Conservation (phyloP, 1,140 invertebrate species). For the Drosophila insularis region DNA sequence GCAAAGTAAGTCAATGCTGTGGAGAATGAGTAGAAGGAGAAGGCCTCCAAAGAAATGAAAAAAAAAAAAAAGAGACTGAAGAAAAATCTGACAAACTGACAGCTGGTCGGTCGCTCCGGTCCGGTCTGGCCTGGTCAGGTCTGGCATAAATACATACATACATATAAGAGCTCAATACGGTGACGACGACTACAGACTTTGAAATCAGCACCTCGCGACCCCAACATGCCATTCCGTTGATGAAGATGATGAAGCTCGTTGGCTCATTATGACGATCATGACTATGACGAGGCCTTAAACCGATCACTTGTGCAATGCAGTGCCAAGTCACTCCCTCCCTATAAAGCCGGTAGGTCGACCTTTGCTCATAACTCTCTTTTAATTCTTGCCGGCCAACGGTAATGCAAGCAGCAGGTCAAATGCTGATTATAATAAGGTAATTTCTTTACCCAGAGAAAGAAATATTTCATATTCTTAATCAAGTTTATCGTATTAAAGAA, state of each 20-base stretch:
- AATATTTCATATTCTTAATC: no score
- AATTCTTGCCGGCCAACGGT: constrained; percentile 15
- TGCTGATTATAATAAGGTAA: constrained; percentile 22
- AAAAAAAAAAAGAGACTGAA: constrained; percentile 13
- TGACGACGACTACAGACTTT: constrained; percentile 22
- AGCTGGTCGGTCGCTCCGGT: constrained; percentile 57
- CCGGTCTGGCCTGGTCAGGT: constrained; percentile 61
- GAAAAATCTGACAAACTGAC: constrained; percentile 44
- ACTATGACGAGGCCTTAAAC: constrained; percentile 50
- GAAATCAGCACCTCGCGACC: constrained; percentile 49
- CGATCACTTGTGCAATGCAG: constrained; percentile 41
- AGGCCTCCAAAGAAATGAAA: constrained; percentile 31
- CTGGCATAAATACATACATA: constrained; percentile 22
- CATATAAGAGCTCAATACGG: constrained; percentile 26
- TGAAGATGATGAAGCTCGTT: constrained; percentile 24
- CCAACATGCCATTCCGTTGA: constrained; percentile 26
- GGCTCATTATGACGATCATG: constrained; percentile 22
- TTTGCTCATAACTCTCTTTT: constrained; percentile 39
- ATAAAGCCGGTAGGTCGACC: constrained; percentile 42
- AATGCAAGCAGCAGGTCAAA: constrained; percentile 1
- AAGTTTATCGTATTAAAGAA: no score
- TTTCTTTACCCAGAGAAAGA: no score
- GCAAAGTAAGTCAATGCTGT: constrained; percentile 73
- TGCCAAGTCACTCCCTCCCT: constrained; percentile 42
- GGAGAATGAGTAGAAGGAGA: constrained; percentile 23